Percentiles rank a stretch among this genome's conserved stretches.
phyloP scores from a whole-genome alignment of 2,113 vertebrate genomes.

The Chloebia gouldiae region DNA sequence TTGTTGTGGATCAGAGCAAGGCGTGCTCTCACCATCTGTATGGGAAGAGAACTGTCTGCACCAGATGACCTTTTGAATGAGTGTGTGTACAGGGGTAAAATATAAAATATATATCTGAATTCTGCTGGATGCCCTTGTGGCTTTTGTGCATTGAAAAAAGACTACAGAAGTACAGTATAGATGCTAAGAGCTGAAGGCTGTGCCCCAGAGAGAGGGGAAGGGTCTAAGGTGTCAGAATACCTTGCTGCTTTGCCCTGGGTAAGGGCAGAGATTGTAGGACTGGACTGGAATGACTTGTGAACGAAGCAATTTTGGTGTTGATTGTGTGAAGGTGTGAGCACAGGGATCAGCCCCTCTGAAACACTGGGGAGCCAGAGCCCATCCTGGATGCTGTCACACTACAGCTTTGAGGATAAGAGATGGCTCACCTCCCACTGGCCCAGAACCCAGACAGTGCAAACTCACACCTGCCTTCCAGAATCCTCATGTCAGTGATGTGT shows the following conservation, averaged over 20 bases:
- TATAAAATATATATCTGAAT: neutral
- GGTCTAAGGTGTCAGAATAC: neutral
- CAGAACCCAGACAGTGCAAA: neutral
- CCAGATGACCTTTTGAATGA: neutral
- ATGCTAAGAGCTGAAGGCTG: neutral
- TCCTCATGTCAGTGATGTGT: neutral
- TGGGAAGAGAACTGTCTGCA: neutral
- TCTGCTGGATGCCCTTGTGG: neutral
- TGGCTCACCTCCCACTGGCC: neutral
- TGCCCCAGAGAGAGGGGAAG: neutral
- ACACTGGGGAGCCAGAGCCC: neutral
- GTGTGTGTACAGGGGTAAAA: rapidly evolving
- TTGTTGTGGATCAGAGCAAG: neutral
- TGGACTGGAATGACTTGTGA: neutral
- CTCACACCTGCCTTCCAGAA: neutral
- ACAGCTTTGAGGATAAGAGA: neutral
- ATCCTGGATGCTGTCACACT: neutral
- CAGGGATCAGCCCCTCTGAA: neutral
- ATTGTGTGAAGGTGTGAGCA: neutral
- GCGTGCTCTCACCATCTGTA: neutral
- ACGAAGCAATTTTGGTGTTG: neutral
- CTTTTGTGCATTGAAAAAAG: neutral
- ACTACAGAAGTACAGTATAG: neutral
- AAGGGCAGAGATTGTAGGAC: neutral
- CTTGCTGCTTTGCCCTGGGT: neutral